Evolutionary conservation across 2,888 invertebrate genomes (phyloP).

Genomic region (Pterobdella sp.): DNA sequence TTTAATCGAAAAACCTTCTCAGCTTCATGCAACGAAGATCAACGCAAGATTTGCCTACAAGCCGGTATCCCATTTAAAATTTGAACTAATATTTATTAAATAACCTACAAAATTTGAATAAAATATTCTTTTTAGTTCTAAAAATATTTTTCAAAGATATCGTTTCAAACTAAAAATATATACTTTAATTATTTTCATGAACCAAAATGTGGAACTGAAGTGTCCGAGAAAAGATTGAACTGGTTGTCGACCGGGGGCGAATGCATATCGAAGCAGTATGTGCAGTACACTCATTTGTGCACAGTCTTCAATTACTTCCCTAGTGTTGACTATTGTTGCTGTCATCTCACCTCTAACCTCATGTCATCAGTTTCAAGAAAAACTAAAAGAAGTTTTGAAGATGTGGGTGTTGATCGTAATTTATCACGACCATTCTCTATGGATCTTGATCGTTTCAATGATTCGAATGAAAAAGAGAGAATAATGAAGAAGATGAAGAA

Average conservation of each 20-base stretch:
- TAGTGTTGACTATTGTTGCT: slow-evolving; percentile 37
- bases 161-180: too few species aligned
- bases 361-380: not conserved
- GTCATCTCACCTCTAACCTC: slow-evolving; percentile 27
- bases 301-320: slow-evolving; percentile 36
- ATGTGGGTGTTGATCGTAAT: not conserved
- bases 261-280: slow-evolving; percentile 34
- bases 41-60: slow-evolving; percentile 20
- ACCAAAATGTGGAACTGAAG: slow-evolving; percentile 13
- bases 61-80: slow-evolving; percentile 15
- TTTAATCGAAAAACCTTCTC: not conserved
- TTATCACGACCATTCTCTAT: not conserved
- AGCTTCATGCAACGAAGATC: slow-evolving; percentile 24
- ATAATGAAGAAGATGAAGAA: not conserved
- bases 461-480: not conserved
- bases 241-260: slow-evolving; percentile 31
- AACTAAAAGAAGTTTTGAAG: not conserved
- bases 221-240: slow-evolving; percentile 22
- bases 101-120: not conserved
- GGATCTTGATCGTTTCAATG: not conserved
- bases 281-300: slow-evolving; percentile 38
- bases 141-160: not conserved
- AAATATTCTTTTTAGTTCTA: not conserved
- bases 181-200: too few species aligned
- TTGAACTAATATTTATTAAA: not conserved